phyloP scores from a whole-genome alignment of 2,113 vertebrate species.

The Eptesicus fuscus region DNA sequence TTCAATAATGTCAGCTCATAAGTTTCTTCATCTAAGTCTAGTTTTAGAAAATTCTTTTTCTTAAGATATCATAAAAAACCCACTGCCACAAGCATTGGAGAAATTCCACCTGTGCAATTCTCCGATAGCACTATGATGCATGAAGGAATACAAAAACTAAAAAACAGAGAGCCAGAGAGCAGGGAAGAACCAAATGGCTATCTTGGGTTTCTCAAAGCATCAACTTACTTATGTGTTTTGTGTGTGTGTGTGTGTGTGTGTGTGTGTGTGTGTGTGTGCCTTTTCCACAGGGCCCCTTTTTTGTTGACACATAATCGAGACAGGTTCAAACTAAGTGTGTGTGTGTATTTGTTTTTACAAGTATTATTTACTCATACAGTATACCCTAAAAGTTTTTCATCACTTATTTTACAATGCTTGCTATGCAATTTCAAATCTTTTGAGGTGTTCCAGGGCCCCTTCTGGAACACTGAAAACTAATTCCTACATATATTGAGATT shows the following conservation, averaged over 20 bases:
- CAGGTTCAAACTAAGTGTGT: too few relatives aligned
- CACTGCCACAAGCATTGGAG: too few relatives aligned
- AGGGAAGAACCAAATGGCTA: neutral
- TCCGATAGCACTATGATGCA: neutral
- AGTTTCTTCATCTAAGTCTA: neutral
- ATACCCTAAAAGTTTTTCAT: neutral
- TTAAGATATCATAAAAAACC: too few relatives aligned
- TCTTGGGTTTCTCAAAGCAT: neutral
- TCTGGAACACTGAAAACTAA: neutral
- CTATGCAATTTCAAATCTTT: neutral
- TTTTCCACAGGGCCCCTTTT: too few relatives aligned
- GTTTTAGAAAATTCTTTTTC: neutral
- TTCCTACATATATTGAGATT: neutral
- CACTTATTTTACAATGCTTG: neutral
- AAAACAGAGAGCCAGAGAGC: neutral
- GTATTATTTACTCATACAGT: neutral
- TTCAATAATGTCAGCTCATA: neutral
- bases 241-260: neutral
- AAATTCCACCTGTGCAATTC: too few relatives aligned
- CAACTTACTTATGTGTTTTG: neutral
- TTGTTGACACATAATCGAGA: too few relatives aligned
- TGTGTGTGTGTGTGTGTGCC: too few relatives aligned
- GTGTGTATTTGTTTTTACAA: neutral
- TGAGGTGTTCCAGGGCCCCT: neutral
- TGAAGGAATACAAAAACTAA: neutral